Evolutionary conservation across 2,113 vertebrate species (phyloP).

Genomic region (Poicephalus meyeri): DNA sequence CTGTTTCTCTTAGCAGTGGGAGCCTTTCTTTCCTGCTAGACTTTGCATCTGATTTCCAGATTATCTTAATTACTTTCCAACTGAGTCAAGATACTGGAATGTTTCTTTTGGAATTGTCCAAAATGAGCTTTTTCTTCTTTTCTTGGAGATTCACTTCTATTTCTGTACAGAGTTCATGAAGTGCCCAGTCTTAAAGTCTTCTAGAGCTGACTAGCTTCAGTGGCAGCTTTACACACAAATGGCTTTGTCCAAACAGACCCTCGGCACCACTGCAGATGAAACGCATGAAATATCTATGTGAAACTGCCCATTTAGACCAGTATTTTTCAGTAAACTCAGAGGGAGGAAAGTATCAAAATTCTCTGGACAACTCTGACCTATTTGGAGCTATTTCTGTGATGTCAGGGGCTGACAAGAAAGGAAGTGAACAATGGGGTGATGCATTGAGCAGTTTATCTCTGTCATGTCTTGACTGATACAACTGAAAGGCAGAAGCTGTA

Average conservation of each 20-base stretch:
- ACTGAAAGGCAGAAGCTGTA: neutral
- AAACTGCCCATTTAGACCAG: neutral
- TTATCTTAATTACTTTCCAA: conserved; percentile 31
- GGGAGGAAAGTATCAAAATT: neutral
- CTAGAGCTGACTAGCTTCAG: neutral
- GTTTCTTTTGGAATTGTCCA: conserved; percentile 40
- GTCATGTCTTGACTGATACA: neutral
- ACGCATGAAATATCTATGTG: neutral
- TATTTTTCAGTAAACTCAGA: neutral
- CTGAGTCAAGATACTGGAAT: conserved; percentile 45
- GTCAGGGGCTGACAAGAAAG: neutral
- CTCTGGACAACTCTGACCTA: neutral
- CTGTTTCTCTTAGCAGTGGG: conserved; percentile 12
- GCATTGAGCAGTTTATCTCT: neutral
- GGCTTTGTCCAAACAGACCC: neutral
- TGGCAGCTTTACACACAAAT: neutral
- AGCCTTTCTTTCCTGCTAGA: neutral
- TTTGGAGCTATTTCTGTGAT: neutral
- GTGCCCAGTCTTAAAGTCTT: neutral
- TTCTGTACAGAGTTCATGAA: neutral
- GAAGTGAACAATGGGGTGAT: neutral
- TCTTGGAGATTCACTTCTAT: neutral
- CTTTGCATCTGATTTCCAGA: conserved; percentile 29
- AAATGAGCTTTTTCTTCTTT: neutral
- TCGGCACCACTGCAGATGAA: neutral